Conservation (phyloP, 64 coral and sea anemone species). For the Stichodactyla helianthus region DNA sequence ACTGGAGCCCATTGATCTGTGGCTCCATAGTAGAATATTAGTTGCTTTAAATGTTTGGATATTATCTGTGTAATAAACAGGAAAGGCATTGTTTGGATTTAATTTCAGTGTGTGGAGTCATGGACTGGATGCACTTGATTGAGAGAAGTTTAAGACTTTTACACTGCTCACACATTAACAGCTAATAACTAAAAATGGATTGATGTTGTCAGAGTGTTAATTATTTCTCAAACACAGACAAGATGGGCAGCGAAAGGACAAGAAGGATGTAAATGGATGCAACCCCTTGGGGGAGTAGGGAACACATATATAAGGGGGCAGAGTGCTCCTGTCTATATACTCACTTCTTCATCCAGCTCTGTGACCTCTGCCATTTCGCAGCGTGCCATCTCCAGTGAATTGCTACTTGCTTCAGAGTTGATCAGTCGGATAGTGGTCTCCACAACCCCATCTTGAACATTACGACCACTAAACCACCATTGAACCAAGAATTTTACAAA, state of each 20-base stretch:
- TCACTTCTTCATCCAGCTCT: constrained; percentile 53
- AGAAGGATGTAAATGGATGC: no score
- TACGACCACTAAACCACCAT: constrained; percentile 80
- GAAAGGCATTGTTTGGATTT: neutral
- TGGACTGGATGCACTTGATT: no score
- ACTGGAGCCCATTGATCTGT: constrained; percentile 83
- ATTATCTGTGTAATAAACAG: constrained; percentile 49
- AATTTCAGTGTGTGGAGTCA: no score
- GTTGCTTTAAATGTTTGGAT: constrained; percentile 58
- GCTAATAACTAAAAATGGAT: no score
- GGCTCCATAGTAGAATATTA: constrained; percentile 90
- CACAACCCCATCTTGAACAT: constrained; percentile 31
- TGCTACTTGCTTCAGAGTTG: constrained; percentile 46
- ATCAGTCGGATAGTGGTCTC: constrained; percentile 65
- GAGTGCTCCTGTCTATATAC: neutral
- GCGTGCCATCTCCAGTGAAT: constrained; percentile 63
- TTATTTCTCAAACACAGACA: no score
- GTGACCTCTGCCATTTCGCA: constrained; percentile 77
- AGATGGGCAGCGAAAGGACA: no score
- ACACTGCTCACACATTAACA: no score
- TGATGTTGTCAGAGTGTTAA: no score
- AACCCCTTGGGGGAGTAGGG: no score
- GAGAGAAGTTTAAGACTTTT: no score
- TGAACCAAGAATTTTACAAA: constrained; percentile 53
- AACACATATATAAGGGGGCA: neutral